Base-by-base conservation (phyloP, 1,140 invertebrate genomes). In the Danaus melanippus region DNA sequence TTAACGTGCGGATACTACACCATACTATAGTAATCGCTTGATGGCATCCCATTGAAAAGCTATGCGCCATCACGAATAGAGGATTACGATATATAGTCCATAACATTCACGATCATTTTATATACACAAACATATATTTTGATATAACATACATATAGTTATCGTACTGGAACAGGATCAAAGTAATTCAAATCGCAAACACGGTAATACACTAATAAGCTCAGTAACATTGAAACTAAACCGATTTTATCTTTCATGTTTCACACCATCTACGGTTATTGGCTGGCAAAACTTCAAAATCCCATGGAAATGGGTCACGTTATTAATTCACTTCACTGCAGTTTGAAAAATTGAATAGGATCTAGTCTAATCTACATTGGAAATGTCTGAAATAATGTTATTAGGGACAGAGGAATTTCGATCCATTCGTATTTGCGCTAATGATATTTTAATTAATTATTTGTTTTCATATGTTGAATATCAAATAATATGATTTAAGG, bases 201-300 rank as follows among this genome's bases (percentile, higher is more conserved):
- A 42, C 12, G 40, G 40, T 50, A 42, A 50, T 50, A 49, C 42
- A 3, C 15, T 15, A 15, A 1, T 15, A 3, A 15, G 3, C 15
- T 15, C 15, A 15, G 15, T 15, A 15, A 15, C 15, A 15, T 15
- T 15, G 15, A 32, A 32, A 32, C 21, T 32, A 32, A 32, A 32
- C 21, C 42, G 32, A 15, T 42, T 49, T 10, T 42, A 44, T 60
- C 55, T 54, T 51, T 52, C 51, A 42, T 50, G 56, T 15, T 51
- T 12, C 42, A 53, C 53, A 50, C 12, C 60, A 62, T 55, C 60
- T 62, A 56, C 12, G 60, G 60, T 53, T 55, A 58, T 58, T 56
- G 59, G 59, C 50, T 62, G 60, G 60, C 60, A 62, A 57, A 53
- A 53, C 60, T 52, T 62, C 60, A 62, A 54, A 61, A 61, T 56